phyloP scores from a whole-genome alignment of 2,888 invertebrate species.

The Venusia cambrica region DNA sequence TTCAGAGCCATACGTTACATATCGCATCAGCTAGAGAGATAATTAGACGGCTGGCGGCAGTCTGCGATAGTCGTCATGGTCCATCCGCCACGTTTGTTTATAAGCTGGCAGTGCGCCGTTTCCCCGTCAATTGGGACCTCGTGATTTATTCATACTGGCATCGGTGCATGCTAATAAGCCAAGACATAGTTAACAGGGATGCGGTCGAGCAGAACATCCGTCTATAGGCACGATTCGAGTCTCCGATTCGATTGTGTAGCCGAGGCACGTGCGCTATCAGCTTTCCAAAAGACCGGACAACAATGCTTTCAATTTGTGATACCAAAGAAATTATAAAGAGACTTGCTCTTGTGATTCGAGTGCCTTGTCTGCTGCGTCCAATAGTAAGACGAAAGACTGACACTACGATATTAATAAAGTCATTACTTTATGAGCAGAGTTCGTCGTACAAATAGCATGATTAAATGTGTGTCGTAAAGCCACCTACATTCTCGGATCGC shows the following conservation, averaged over 20 bases:
- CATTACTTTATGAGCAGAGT: conserved; percentile 36
- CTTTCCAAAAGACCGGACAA: conserved; percentile 29
- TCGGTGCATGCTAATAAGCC: conserved; percentile 53
- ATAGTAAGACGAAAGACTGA: conserved; percentile 15
- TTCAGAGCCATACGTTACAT: conserved; percentile 40
- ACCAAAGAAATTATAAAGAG: conserved; percentile 7
- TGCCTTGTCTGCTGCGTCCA: conserved; percentile 4
- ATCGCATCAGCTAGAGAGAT: conserved; percentile 35
- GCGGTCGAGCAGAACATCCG: conserved; percentile 28
- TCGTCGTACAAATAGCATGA: conserved; percentile 36
- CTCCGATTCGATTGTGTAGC: conserved; percentile 31
- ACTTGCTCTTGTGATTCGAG: neutral
- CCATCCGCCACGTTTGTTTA: conserved; percentile 52
- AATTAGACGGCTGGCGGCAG: conserved; percentile 48
- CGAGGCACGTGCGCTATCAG: conserved; percentile 40
- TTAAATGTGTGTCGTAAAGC: conserved; percentile 42
- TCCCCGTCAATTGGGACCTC: conserved; percentile 51
- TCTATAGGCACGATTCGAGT: conserved; percentile 21
- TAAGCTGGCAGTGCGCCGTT: conserved; percentile 50
- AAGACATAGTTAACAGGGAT: conserved; percentile 28
- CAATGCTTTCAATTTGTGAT: conserved; percentile 19
- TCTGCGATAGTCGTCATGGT: conserved; percentile 44
- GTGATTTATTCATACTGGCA: conserved; percentile 55
- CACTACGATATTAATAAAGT: conserved; percentile 31
- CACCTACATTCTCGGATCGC: conserved; percentile 44